Conservation (phyloP, 2,888 invertebrate species). For the Acanthacorydalis orientalis region DNA sequence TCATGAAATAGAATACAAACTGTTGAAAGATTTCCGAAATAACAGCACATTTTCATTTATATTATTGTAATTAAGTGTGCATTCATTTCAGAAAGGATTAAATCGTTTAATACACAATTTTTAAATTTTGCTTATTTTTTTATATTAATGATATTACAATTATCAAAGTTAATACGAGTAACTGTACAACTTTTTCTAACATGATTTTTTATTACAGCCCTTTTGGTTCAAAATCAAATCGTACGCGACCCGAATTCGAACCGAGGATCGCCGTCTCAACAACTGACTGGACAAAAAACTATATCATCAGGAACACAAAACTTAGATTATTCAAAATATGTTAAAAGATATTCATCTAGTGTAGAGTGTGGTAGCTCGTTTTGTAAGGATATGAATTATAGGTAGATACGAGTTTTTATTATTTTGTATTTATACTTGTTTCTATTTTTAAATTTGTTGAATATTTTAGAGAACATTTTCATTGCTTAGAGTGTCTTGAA, state of each 20-base stretch:
- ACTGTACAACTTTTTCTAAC: no score
- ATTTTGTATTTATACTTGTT: neutral
- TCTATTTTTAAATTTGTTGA: conserved; percentile 4
- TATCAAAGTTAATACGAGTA: no score
- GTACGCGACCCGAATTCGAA: conserved; percentile 8
- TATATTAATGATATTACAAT: no score
- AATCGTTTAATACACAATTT: no score
- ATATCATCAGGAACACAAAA: conserved; percentile 36
- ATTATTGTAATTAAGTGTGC: no score
- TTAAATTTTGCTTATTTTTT: no score
- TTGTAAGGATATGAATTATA: conserved; percentile 76
- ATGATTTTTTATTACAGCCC: conserved; percentile 25
- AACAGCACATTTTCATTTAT: no score
- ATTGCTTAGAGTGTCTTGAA: conserved; percentile 64
- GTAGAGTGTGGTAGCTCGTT: conserved; percentile 69
- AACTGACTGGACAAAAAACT: conserved; percentile 31
- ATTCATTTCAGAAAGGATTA: no score
- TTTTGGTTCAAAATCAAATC: conserved; percentile 29
- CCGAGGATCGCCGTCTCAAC: conserved; percentile 20
- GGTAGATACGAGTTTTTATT: conserved; percentile 18
- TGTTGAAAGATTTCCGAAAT: no score
- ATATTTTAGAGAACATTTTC: conserved; percentile 72
- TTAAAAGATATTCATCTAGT: conserved; percentile 67
- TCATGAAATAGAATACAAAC: no score
- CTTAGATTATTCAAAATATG: conserved; percentile 77